These are phyloP conservation scores for Andrena bicolor DNA, from an alignment of 2,888 invertebrate species.

Conservation along the genomic window DNA sequence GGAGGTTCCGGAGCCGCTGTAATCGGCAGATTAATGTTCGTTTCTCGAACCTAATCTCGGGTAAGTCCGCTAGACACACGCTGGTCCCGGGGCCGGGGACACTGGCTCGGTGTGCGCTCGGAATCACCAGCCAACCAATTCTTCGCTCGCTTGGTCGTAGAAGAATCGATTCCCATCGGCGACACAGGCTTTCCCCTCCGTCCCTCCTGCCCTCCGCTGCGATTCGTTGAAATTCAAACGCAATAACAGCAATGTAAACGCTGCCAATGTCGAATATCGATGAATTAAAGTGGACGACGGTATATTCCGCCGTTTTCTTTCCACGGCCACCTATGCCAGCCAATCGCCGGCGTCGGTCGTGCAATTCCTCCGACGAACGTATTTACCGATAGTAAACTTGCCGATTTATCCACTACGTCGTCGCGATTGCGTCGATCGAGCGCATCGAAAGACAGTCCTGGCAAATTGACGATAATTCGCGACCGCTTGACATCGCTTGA, in stretches of 20 bases:
- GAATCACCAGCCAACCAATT: constrained; percentile 34
- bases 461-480: constrained; percentile 83
- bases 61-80: constrained; percentile 69
- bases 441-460: constrained; percentile 56
- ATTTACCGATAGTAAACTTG: neutral
- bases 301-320: too few species aligned
- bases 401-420: neutral
- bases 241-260: too few species aligned
- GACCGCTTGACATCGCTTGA: constrained; percentile 83
- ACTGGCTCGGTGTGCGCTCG: constrained; percentile 51
- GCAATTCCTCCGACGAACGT: neutral
- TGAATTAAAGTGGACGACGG: too few species aligned
- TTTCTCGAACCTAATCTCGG: constrained; percentile 74
- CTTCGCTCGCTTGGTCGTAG: neutral
- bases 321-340: neutral
- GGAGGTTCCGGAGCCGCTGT: constrained; percentile 83
- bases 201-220: constrained; percentile 12
- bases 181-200: neutral
- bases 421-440: constrained; percentile 51
- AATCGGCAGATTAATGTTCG: constrained; percentile 84
- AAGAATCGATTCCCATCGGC: constrained; percentile 43
- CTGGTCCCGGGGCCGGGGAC: constrained; percentile 20
- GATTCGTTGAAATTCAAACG: neutral
- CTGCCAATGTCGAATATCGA: too few species aligned
- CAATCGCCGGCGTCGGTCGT: neutral